Evolutionary conservation across 1,140 invertebrate species (phyloP), one percentile per base, ranked within the genome.

Genomic region (Arctopsyche grandis): DNA sequence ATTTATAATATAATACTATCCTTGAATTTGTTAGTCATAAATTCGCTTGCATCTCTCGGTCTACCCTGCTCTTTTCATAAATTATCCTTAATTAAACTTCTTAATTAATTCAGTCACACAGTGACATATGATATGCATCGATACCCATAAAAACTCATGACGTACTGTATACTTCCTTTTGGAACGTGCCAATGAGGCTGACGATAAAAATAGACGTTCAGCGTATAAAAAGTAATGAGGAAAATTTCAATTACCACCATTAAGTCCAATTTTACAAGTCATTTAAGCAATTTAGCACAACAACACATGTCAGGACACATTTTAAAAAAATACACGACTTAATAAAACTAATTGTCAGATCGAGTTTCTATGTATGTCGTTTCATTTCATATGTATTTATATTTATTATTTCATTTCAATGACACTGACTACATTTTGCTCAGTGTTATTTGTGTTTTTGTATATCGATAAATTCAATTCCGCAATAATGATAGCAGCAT

Each of bases 401-500:
- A 38, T 38, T 38, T 38, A 4, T 38, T 38, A 38, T 38, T 38
- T 4, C 7, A 38, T 38, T 38, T 4, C 29, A 38, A 38, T 7
- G 7, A 38, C 29, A 38, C 7, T 38, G 29, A 38, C 7, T 4
- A 4, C 29, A 38, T 38, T 38, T 38, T 38, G 29, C 1, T 38
- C 29, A n/a, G n/a, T n/a, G n/a, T n/a, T n/a, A 38, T 38, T 7
- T 4, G 7, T 38, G 29, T 38, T 38, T 38, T 7, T 56, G 4
- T 56, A 21, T 19, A 60, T 60, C 56, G 16, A 60, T 60, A 60
- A 19, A 73, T n/a, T 70, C n/a, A 46, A 75, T 48, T 75, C 71
- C 73, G 78, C 52, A n/a, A 74, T 74, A 38, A 81, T 77, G 73
- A 82, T 75, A 38, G 77, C 81, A 82, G 79, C 75, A 80, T 76